Evolutionary conservation across 2,797 vertebrate genomes (phyloP), one percentile per base, ranked within the genome.

Genomic region (Forpus xanthops): DNA sequence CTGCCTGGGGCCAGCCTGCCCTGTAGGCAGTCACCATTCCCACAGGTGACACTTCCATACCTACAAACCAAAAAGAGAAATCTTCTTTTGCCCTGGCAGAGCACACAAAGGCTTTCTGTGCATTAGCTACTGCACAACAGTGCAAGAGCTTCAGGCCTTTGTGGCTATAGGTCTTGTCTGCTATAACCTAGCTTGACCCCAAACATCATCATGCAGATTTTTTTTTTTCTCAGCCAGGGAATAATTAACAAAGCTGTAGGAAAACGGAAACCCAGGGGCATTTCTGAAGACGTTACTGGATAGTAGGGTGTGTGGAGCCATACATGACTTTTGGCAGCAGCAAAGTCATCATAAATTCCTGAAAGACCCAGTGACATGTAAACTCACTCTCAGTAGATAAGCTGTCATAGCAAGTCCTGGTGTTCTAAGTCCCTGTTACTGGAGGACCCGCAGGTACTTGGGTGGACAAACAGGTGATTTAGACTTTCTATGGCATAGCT

Each of bases 21-120:
- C 37, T 60, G 25, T 50, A 82, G 49, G 31, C n/a, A 65, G 41
- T 53, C 67, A 85, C 28, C 31, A 3, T 56, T 6, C 18, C 23
- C 65, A 47, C 15, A 56, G 53, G 14, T 86, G 85, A 89, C 79
- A 88, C 47, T 96, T 64, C 65, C 2, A 3, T 75, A 78, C 72
- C 41, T 87, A 74, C 61, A 15, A 37, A n/a, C 28, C 20, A 13
- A 90, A 83, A 86, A 70, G 19, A 44, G 49, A 89, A 91, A 56
- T 33, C 30, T 85, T 77, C 61, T 65, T 30, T 56, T 85, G 25
- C n/a, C 27, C 68, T 66, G 47, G 21, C 16, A 82, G 45, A 72
- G n/a, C 24, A 9, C 37, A 62, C 8, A 17, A 56, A 39, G 41
- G 20, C n/a, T 31, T 19, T 35, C 53, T 75, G 33, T 66, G 21